Evolutionary conservation across 1,140 invertebrate species (phyloP).

Genomic region (Drosophila mauritiana): DNA sequence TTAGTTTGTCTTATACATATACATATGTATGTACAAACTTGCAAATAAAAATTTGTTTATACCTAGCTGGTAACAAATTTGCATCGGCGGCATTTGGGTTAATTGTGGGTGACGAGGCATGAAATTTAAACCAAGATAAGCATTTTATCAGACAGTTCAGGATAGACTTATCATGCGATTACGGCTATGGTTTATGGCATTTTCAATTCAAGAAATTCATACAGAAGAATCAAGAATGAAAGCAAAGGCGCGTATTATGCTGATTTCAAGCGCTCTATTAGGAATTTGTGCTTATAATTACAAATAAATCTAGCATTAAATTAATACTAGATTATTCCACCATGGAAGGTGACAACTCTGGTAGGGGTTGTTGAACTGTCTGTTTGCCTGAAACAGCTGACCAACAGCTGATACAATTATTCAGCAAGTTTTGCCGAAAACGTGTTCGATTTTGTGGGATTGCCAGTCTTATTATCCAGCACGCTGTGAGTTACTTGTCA

Average conservation of each 20-base stretch:
- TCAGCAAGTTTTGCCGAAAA: too few relatives aligned
- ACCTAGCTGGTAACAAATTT: conserved; percentile 32
- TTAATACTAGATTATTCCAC: too few relatives aligned
- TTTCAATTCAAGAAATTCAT: conserved; percentile 28
- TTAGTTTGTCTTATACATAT: conserved; percentile 1
- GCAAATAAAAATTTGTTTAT: conserved; percentile 8
- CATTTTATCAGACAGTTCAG: conserved; percentile 16
- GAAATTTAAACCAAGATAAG: conserved; percentile 42
- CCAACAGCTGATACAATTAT: too few relatives aligned
- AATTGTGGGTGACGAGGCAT: conserved; percentile 58
- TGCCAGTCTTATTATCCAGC: background rate
- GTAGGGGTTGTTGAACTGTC: too few relatives aligned
- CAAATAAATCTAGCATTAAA: too few relatives aligned
- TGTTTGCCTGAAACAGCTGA: too few relatives aligned
- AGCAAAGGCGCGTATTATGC: conserved; percentile 31
- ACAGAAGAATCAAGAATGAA: conserved; percentile 48
- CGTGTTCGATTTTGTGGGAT: too few relatives aligned
- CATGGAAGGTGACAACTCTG: too few relatives aligned
- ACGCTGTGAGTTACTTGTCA: background rate
- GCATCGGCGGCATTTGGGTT: conserved; percentile 61
- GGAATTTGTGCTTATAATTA: too few relatives aligned
- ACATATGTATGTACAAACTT: background rate
- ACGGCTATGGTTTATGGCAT: conserved; percentile 22
- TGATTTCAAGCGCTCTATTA: background rate
- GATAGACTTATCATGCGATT: conserved; percentile 32